A percentile compares a stretch with the other conserved stretches of the same genome.
These are phyloP conservation scores for Dendroctonus valens DNA, from an alignment of 1,140 invertebrate genomes.

Conservation along the genomic window DNA sequence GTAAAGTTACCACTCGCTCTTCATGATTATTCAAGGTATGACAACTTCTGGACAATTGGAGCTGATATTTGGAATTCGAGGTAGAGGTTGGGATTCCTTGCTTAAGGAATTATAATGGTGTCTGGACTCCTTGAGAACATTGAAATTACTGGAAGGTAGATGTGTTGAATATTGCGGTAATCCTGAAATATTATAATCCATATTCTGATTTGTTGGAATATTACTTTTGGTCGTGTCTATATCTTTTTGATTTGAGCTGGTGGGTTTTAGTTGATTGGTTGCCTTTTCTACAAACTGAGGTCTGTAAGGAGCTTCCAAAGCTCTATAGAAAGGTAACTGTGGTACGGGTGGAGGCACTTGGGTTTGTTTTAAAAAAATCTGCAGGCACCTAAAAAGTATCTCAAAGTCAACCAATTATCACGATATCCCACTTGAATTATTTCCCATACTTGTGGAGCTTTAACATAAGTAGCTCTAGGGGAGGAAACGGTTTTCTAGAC, in stretches of 20 bases:
- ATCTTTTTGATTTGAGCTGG: background rate
- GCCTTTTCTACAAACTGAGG: slow-evolving; percentile 39
- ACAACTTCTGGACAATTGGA: slow-evolving; percentile 13
- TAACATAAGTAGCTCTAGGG: slow-evolving; percentile 39
- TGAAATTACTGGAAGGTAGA: slow-evolving; percentile 7
- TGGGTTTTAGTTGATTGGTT: slow-evolving; percentile 2
- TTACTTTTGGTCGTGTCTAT: background rate
- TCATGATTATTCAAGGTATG: slow-evolving; percentile 10
- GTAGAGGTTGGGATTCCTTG: slow-evolving; percentile 16
- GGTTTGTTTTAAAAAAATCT: slow-evolving; percentile 23
- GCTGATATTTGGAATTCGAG: background rate
- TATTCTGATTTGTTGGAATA: slow-evolving; percentile 27
- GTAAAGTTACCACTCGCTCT: background rate
- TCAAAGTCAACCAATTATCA: no score
- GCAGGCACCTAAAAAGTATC: slow-evolving; percentile 23
- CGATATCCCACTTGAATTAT: no score
- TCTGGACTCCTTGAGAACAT: slow-evolving; percentile 12
- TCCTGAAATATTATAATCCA: slow-evolving; percentile 25
- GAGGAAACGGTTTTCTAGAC: slow-evolving; percentile 24
- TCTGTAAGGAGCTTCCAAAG: slow-evolving; percentile 27
- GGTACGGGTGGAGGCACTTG: slow-evolving; percentile 20
- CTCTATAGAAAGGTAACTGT: slow-evolving; percentile 29
- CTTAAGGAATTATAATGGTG: slow-evolving; percentile 8
- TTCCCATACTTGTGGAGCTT: slow-evolving; percentile 36
- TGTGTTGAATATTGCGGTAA: slow-evolving; percentile 13